Conservation (phyloP, 2,888 invertebrate genomes). For the Eupithecia pulchellata region DNA sequence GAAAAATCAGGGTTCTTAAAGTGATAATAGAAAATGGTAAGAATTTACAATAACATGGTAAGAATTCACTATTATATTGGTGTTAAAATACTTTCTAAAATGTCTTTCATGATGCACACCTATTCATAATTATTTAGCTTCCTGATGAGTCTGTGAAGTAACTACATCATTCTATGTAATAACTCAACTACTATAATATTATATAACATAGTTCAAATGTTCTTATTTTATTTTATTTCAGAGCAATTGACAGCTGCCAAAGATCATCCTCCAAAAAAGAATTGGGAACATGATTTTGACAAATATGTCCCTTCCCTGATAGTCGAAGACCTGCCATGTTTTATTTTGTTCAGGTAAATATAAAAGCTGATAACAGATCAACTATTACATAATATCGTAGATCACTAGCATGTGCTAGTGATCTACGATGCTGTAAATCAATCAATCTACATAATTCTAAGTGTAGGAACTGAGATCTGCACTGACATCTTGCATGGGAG, state of each 20-base stretch:
- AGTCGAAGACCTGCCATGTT: conserved; percentile 94
- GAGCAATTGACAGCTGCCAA: conserved; percentile 90
- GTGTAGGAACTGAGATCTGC: too few relatives aligned
- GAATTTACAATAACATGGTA: neutral
- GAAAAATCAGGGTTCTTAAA: conserved; percentile 92
- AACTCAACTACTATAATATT: too few relatives aligned
- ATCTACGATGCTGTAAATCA: too few relatives aligned
- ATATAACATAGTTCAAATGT: too few relatives aligned
- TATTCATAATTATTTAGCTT: neutral
- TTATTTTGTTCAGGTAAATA: conserved; percentile 91
- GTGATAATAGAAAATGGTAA: conserved; percentile 94
- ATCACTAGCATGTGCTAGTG: too few relatives aligned
- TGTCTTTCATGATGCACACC: neutral
- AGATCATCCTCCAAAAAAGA: conserved; percentile 87
- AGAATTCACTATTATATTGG: neutral
- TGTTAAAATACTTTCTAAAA: neutral
- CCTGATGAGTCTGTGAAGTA: neutral
- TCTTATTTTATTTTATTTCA: conserved; percentile 60
- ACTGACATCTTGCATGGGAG: too few relatives aligned
- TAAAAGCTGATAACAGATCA: neutral
- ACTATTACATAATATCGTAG: too few relatives aligned
- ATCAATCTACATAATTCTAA: too few relatives aligned
- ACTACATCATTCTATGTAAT: too few relatives aligned
- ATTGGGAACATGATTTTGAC: conserved; percentile 95
- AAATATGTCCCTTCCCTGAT: conserved; percentile 89